These are phyloP conservation scores for Delia radicum DNA, from an alignment of 1,140 invertebrate species.

Conservation along the genomic window DNA sequence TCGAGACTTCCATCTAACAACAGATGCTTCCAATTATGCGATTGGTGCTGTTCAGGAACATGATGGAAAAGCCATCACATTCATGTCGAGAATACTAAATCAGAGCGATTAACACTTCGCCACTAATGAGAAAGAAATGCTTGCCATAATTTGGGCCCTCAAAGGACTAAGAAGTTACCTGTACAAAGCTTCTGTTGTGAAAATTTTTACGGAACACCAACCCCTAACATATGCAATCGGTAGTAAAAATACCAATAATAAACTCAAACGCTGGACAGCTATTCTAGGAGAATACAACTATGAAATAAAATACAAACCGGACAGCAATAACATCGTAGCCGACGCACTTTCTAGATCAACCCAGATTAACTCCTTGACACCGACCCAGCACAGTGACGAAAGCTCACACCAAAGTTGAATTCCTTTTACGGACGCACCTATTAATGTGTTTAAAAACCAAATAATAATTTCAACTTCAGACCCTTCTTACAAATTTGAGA, in stretches of 20 bases:
- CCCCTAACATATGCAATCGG: slow-evolving; percentile 52
- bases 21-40: slow-evolving; percentile 38
- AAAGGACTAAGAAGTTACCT: slow-evolving; percentile 46
- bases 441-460: slow-evolving; percentile 30
- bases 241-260: slow-evolving; percentile 44
- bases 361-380: slow-evolving; percentile 6
- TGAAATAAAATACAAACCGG: slow-evolving; percentile 39
- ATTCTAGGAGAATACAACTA: slow-evolving; percentile 44
- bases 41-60: slow-evolving; percentile 47
- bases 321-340: slow-evolving; percentile 31
- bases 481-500: slow-evolving; percentile 12
- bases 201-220: slow-evolving; percentile 43
- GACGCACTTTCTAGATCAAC: slow-evolving; percentile 11
- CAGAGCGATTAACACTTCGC: slow-evolving; percentile 39
- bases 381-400: not conserved
- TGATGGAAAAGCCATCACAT: slow-evolving; percentile 30
- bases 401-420: slow-evolving; percentile 5
- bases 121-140: slow-evolving; percentile 38
- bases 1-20: slow-evolving; percentile 33
- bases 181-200: slow-evolving; percentile 32
- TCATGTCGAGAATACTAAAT: slow-evolving; percentile 44
- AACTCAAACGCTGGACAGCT: slow-evolving; percentile 50
- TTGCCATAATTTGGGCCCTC: slow-evolving; percentile 47
- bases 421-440: not conserved
- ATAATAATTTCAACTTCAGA: not conserved